A percentile compares a stretch with the other conserved stretches of the same genome.
These are phyloP conservation scores for Bombus breviceps DNA, from an alignment of 1,140 invertebrate genomes.

Conservation along the genomic window DNA sequence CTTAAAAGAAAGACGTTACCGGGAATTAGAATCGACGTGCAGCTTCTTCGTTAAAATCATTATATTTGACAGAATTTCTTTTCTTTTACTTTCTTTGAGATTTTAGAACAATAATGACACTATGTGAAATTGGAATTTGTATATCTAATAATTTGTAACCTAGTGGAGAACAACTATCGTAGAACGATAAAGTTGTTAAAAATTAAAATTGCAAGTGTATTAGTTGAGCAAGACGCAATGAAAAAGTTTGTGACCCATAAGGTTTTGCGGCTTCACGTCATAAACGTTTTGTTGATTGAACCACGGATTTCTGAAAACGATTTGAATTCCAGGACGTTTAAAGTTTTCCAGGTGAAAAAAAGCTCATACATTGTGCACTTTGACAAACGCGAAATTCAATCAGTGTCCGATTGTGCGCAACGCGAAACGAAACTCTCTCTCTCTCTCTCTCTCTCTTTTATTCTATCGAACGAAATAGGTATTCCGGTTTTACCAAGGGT, in stretches of 20 bases:
- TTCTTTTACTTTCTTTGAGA: neutral
- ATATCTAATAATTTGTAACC: neutral
- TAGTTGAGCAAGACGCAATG: neutral
- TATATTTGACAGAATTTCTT: neutral
- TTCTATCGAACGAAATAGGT: conserved; percentile 35
- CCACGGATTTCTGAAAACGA: neutral
- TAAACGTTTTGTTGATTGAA: conserved; percentile 24
- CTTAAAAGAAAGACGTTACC: neutral
- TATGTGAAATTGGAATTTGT: neutral
- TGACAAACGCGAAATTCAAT: conserved; percentile 57
- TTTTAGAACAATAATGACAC: neutral
- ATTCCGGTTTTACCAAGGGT: conserved; percentile 21
- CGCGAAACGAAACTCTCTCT: conserved; percentile 41
- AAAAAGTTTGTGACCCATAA: neutral
- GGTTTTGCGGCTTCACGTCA: neutral
- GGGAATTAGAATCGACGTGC: neutral
- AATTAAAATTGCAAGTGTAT: neutral
- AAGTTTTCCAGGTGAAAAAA: conserved; percentile 24
- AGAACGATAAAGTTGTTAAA: neutral
- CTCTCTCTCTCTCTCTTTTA: conserved; percentile 20
- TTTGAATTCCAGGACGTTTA: conserved; percentile 28
- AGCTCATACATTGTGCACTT: conserved; percentile 17
- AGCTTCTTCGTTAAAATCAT: neutral
- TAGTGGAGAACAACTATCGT: neutral
- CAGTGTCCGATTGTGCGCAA: conserved; percentile 31